Evolutionary conservation across 2,797 vertebrate genomes (phyloP).

Genomic region (Huso huso): DNA sequence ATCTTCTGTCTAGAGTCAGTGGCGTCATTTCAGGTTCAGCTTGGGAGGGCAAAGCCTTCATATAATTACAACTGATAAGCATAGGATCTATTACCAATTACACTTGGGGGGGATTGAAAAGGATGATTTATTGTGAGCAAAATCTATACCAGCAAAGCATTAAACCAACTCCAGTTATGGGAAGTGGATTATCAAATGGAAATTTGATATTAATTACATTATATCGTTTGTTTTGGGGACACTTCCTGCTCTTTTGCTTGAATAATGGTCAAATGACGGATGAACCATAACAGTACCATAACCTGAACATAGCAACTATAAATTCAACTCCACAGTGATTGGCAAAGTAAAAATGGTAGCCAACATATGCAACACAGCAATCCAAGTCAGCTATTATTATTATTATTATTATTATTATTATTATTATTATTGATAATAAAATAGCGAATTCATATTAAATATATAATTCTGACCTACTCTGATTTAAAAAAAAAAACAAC

Average conservation of each 20-base stretch:
- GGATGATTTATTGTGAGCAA: neutral
- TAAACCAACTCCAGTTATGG: neutral
- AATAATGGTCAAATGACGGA: no score
- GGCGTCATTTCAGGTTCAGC: neutral
- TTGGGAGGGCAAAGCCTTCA: neutral
- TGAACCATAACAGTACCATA: no score
- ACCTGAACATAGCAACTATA: no score
- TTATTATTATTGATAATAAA: neutral
- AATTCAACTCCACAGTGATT: no score
- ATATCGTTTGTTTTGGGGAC: no score
- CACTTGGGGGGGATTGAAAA: neutral
- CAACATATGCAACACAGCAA: no score
- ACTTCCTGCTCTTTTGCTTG: no score
- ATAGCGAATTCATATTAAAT: neutral
- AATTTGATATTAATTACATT: neutral
- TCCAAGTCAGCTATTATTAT: neutral
- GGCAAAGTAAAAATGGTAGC: no score
- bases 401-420: neutral
- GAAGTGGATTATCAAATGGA: neutral
- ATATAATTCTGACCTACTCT: neutral
- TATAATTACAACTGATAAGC: conserved; percentile 6
- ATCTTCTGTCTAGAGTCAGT: neutral
- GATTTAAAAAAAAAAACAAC: no score
- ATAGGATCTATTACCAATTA: conserved; percentile 1
- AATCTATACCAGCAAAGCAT: neutral